Base-by-base conservation (phyloP, 2,797 vertebrate species). In the Pseudomugil tenellus region DNA sequence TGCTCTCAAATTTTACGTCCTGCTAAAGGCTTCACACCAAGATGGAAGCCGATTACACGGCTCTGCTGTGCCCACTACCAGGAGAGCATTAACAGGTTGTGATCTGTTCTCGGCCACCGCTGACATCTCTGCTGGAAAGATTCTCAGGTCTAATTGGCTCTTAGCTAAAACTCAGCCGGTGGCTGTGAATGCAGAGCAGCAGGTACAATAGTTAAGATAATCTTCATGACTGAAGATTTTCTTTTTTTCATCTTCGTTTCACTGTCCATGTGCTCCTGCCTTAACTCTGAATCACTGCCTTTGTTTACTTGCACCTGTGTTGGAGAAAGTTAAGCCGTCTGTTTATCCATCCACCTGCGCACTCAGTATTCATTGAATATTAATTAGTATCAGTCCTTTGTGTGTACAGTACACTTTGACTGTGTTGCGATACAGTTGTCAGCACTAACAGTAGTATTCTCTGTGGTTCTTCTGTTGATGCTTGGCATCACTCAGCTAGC, bases 351-450 rank as follows among this genome's bases (percentile, higher is more conserved):
- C 76, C 91, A 92, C 90, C 88, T 90, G 87, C 23, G 23, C 76
- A 32, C 77, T 63, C 63, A 64, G 70, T 87, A 92, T 92, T 90
- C 71, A 58, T 66, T 72, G 89, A 91, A 92, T 93, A 93, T 93
- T 91, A 93, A 94, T 94, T 91, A 91, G 83, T 61, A 81, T 88
- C 75, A 63, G 87, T 68, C 84, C 69, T 12, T 69, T 79, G 84
- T 88, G 89, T 89, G 81, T 85, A 87, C 90, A 80, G 82, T 92
- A 83, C 86, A 80, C 72, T 81, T 84, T 84, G 90, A 83, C 86
- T 89, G 89, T 81, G 81, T 92, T 89, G 86, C 79, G 93, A 95
- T 94, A 94, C 94, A 91, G 92, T 95, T 93, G 90, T 92, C 89
- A 87, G 90, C 90, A 83, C 85, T 90, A 92, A 92, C 91, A 84